Base-by-base conservation (phyloP, 2,797 vertebrate genomes). In the Melanotaenia boesemani region DNA sequence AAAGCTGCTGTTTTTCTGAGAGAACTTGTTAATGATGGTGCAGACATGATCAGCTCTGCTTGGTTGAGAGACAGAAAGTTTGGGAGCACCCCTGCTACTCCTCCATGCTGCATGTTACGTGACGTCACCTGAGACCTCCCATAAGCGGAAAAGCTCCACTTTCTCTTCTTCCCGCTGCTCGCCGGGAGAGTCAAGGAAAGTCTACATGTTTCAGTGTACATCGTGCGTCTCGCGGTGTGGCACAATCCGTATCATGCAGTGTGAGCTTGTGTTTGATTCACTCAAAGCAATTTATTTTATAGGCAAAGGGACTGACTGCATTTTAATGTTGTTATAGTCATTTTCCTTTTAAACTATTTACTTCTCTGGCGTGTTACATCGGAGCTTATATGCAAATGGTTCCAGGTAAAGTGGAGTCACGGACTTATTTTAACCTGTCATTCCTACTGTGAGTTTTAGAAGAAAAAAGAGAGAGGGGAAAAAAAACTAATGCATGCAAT, bases 91-190 rank as follows among this genome's bases (percentile, higher is more conserved):
- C n/a, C 26, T 63, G 55, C 11, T 59, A 41, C 68, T 72, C 30
- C 58, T 62, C 67, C 64, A 57, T 36, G 1, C 15, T 70, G 46
- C 56, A 1, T 20, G 61, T 5, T 24, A 1, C 0, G 34, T 91
- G 88, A 90, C 94, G 93, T 95, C 93, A 94, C 60, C 2, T 28
- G 67, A 89, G 64, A 81, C 92, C 91, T 86, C 93, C 93, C 92
- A 82, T 26, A 91, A 70, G 63, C 91, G 90, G 88, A 93, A 91
- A 81, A 82, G 75, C 84, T 78, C 72, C 6, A 55, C 34, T 72
- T 55, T 80, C 76, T 70, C 55, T 0, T 62, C 66, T 30, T 65
- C 52, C 63, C 76, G 82, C 57, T 39, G 63, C 63, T 44, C 37
- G n/a, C 41, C 60, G 44, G 28, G 36, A 48, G 67, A 67, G 59